phyloP scores from a whole-genome alignment of 2,113 vertebrate genomes.

The Cyprinus carpio region DNA sequence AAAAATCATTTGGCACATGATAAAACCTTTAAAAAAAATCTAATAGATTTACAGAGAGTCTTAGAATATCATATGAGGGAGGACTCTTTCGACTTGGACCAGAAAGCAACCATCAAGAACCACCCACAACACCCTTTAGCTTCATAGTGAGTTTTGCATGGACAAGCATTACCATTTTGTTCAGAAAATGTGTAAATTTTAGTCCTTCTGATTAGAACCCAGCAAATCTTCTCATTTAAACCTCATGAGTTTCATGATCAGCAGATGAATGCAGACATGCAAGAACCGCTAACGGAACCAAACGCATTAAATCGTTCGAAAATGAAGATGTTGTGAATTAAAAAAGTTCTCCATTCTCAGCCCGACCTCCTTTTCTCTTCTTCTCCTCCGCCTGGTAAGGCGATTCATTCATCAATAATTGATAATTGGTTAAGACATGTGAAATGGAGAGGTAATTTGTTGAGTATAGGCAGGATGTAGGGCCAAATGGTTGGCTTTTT shows the following conservation, averaged over 20 bases:
- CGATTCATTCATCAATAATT: constrained; percentile 81
- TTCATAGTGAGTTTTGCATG: too few relatives aligned
- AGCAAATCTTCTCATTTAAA: not conserved
- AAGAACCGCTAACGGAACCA: not conserved
- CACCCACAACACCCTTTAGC: too few relatives aligned
- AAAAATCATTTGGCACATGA: not conserved
- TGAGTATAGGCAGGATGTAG: constrained; percentile 66
- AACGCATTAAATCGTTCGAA: not conserved
- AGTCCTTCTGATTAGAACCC: not conserved
- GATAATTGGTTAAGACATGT: constrained; percentile 77
- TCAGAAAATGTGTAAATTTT: too few relatives aligned
- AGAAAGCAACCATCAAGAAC: not conserved
- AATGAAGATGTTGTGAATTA: not conserved
- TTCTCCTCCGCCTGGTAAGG: constrained; percentile 63
- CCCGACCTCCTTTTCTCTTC: constrained; percentile 19
- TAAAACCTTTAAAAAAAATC: not conserved
- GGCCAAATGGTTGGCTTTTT: constrained; percentile 66
- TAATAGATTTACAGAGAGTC: not conserved
- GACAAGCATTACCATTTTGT: too few relatives aligned
- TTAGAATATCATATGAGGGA: not conserved
- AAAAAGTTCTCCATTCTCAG: constrained; percentile 45
- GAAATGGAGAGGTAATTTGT: constrained; percentile 78
- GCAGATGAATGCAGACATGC: not conserved
- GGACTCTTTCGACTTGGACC: not conserved
- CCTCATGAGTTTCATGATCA: too few relatives aligned